Evolutionary conservation across 2,113 vertebrate genomes (phyloP), one percentile per base, ranked within the genome.

Genomic region (Emydocephalus ijimae): DNA sequence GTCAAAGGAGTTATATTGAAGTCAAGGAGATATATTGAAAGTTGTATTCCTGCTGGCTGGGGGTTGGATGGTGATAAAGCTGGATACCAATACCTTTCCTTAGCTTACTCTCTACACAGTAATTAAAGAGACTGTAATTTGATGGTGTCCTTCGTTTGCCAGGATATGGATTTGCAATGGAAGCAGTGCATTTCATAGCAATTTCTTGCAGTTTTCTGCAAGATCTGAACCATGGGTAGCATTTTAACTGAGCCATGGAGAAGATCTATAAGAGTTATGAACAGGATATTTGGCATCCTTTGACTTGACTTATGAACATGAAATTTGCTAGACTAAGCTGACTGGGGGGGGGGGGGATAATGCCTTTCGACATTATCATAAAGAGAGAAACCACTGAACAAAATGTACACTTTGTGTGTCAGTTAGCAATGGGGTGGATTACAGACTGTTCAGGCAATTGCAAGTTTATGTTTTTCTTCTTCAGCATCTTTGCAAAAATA

Each of bases 361-460:
- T 97, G 96, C 95, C 96, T 97, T 96, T 96, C 96, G 96, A 95
- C 92, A 89, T 96, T 96, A 96, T 96, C 96, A 96, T 96, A 95
- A 95, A 95, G 96, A 96, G 95, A 96, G 95, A 95, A 96, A 97
- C 96, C 95, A 97, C 94, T 92, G 95, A 95, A 96, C 96, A 96
- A 95, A 97, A 95, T 94, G 96, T 96, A 96, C 94, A 95, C 96
- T 97, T 96, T 96, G 95, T 96, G 95, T 96, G 96, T 96, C 96
- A 96, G 95, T 95, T 96, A 96, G 96, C 96, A 96, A 95, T 93
- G 95, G 95, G 95, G 96, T 92, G 89, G 92, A 94, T 97, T 95
- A 94, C 95, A 95, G 95, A 96, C 94, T 96, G 95, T 96, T 96
- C 96, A 96, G 96, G 96, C 96, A 95, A 96, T 96, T 96, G 96